Evolutionary conservation across 2,797 vertebrate genomes (phyloP), one percentile per base, ranked within the genome.

Genomic region (Chaenodraco wilsoni): DNA sequence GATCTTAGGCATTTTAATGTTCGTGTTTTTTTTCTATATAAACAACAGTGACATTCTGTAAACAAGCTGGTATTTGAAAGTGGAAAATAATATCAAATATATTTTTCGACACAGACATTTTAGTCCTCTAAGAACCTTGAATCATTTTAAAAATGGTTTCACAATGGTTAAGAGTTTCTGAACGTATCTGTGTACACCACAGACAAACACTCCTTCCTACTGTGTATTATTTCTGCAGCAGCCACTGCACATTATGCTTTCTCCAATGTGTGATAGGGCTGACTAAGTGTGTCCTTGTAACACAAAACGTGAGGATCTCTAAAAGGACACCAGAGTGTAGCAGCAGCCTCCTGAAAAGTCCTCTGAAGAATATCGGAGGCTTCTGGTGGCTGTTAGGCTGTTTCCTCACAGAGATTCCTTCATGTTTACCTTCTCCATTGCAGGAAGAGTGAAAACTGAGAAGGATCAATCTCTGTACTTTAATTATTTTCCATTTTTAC

Each of bases 221-320:
- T 5, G 5, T 54, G 54, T 45, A 15, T 57, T 56, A 41, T 74
- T 37, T 44, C 56, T 56, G 50, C 72, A 59, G 63, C 69, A 59
- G 70, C 65, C 31, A 14, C 59, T 7, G 19, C 62, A 57, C 12
- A 44, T 72, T 52, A 14, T 46, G 23, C 54, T 50, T 12, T 60
- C 23, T 65, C 49, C 16, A 27, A 67, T 71, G 19, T 23, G 43
- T 71, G 57, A 56, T 31, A 23, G 11, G 69, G 67, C 76, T 83
- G 69, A 83, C 65, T 54, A 70, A 65, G 65, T 71, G 46, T 78
- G 78, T 76, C 79, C 73, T 83, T 79, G 75, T 78, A 84, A 83
- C 54, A 65, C 62, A 66, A 82, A 85, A 69, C 74, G 7, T 75
- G 67, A 48, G 27, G 27, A 52, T 69, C 6, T 86, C 69, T 72